Evolutionary conservation across 2,113 vertebrate species (phyloP), one percentile per base, ranked within the genome.

Genomic region (Tiliqua scincoides): DNA sequence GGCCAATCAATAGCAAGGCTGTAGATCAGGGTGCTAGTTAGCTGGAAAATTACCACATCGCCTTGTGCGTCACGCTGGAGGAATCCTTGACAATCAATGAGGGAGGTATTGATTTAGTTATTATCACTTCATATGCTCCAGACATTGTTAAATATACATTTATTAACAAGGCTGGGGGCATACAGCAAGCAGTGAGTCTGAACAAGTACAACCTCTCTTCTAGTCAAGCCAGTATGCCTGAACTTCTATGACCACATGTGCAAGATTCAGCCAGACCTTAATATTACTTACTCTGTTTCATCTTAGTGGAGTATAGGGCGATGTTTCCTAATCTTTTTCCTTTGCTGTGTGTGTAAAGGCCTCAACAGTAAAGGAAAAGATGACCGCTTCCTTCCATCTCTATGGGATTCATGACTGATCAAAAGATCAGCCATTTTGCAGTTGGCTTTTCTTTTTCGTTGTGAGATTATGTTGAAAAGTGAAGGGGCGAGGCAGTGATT

Each of bases 61-160:
- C 93, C 91, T 84, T 78, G 85, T 95, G 93, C 91, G 93, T 95
- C 94, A 96, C 90, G 93, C 95, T 96, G 95, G 92, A 94, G 94
- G 95, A 93, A 95, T 94, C 93, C 94, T 96, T 95, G 91, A 94
- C 94, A 96, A 96, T 96, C 95, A 96, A 96, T 96, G 95, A 93
- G 90, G 91, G 92, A 91, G 92, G 92, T 96, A 96, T 95, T 95
- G 95, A 96, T 96, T 96, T 95, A 95, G 94, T 95, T 96, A 96
- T 96, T 95, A 95, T 96, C 95, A 94, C 94, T 94, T 95, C 95
- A 96, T 96, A 95, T 76, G 95, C 94, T 94, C 92, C 93, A 96
- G 93, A 95, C 95, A 96, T 94, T 94, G 95, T 96, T 96, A 96
- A 96, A 96, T 93, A 95, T 95, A 95, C 95, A 96, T 96, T 96